phyloP scores from a whole-genome alignment of 2,113 vertebrate species.

The Ia io region DNA sequence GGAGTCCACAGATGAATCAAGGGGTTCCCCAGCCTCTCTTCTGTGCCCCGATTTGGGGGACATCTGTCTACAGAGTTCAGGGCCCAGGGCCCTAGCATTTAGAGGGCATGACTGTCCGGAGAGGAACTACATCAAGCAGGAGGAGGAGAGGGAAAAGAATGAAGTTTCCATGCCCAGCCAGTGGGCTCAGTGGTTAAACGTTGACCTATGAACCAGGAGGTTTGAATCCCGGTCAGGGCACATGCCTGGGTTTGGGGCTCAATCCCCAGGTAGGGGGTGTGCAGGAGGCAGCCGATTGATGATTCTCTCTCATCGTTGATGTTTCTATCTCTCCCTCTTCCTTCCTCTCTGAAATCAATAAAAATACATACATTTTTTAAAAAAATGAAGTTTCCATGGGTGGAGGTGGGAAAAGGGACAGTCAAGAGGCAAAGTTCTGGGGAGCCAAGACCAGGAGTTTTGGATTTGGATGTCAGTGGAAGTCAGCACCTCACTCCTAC shows the following conservation, averaged over 20 bases:
- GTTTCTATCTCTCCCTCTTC: no score
- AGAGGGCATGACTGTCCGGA: constrained; percentile 61
- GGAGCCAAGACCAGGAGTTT: constrained; percentile 40
- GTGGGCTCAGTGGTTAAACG: no score
- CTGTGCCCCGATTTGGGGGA: constrained; percentile 40
- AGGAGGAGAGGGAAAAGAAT: constrained; percentile 49
- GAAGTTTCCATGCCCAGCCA: not conserved
- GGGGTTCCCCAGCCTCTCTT: constrained; percentile 61
- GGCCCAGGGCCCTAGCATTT: constrained; percentile 60
- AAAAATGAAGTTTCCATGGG: not conserved
- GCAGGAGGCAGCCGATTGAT: no score
- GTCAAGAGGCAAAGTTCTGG: constrained; percentile 8
- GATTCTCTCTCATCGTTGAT: no score
- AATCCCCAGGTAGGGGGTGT: no score
- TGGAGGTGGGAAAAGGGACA: not conserved
- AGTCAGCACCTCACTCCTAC: constrained; percentile 8
- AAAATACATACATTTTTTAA: no score
- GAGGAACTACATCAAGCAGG: constrained; percentile 59
- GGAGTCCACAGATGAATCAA: constrained; percentile 75
- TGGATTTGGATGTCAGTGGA: constrained; percentile 28
- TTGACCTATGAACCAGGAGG: no score
- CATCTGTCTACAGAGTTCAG: constrained; percentile 64
- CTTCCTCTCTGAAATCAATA: no score
- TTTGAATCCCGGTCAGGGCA: no score
- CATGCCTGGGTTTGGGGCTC: no score